Conservation (phyloP, 2,113 vertebrate species). For the Ia io region DNA sequence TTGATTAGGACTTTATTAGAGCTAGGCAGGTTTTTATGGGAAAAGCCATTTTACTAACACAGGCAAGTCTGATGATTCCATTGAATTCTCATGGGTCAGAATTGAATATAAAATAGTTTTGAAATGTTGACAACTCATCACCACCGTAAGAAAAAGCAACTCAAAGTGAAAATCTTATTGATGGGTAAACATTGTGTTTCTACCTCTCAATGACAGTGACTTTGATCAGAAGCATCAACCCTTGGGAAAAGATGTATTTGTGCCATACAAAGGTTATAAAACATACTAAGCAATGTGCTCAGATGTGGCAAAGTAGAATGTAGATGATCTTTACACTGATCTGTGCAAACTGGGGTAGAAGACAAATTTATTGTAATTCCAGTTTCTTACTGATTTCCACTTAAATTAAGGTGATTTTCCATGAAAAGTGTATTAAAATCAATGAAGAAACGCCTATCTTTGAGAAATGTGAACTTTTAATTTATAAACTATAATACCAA, state of each 20-base stretch:
- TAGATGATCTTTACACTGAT: neutral
- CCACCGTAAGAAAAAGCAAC: neutral
- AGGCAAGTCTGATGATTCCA: neutral
- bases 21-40: neutral
- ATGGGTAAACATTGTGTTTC: neutral
- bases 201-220: neutral
- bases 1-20: neutral
- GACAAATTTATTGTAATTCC: neutral
- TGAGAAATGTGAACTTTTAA: neutral
- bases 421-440: neutral
- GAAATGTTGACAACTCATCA: neutral
- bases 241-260: neutral
- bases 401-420: constrained; percentile 22
- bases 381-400: constrained; percentile 24
- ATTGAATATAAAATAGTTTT: neutral
- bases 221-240: no score
- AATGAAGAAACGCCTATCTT: neutral
- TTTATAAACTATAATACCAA: neutral
- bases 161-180: neutral
- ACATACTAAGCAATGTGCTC: neutral
- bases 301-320: neutral
- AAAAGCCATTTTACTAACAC: neutral
- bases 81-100: neutral
- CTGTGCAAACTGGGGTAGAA: neutral
- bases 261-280: neutral